phyloP scores from a whole-genome alignment of 2,113 vertebrate species.

The Eretmochelys imbricata region DNA sequence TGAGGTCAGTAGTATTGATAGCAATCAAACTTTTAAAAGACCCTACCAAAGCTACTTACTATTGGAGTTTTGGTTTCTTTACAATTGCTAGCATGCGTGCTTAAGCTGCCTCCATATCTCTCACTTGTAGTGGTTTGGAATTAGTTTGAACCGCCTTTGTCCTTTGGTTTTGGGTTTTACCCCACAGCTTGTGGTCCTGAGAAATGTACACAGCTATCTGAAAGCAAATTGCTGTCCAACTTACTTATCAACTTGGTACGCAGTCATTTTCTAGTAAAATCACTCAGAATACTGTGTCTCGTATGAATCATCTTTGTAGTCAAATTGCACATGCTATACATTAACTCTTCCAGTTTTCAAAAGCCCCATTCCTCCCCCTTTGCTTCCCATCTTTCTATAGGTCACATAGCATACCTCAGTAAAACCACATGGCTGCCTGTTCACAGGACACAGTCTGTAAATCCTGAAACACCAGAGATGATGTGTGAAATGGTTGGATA shows the following conservation, averaged over 20 bases:
- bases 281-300: background rate
- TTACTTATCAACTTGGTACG: background rate
- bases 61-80: background rate
- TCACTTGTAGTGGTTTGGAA: background rate
- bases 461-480: background rate
- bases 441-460: background rate
- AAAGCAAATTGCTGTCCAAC: background rate
- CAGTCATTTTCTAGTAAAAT: background rate
- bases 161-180: background rate
- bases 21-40: background rate
- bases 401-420: background rate
- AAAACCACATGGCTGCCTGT: background rate
- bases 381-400: background rate
- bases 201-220: background rate
- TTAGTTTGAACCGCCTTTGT: background rate
- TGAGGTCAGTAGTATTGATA: background rate
- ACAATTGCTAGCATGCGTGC: background rate
- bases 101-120: background rate
- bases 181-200: background rate
- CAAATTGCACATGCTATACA: background rate
- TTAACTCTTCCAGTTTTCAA: background rate
- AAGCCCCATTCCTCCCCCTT: background rate
- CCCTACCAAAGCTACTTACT: background rate
- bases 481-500: background rate
- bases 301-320: rapidly evolving